These are phyloP conservation scores for Bungarus multicinctus DNA, from an alignment of 2,113 vertebrate genomes.

Conservation along the genomic window DNA sequence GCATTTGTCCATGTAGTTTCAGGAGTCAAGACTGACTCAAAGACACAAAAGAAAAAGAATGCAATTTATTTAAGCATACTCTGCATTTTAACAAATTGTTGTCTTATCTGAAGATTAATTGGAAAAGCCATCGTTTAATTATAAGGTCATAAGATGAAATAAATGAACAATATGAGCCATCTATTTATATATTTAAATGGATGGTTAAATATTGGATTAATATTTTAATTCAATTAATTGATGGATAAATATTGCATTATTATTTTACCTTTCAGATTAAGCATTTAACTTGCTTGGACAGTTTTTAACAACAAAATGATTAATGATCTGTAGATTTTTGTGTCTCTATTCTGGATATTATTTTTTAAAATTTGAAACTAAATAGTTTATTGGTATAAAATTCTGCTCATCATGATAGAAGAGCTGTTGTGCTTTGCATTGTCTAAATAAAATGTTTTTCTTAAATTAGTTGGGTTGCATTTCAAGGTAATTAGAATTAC, in stretches of 20 bases:
- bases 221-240: background rate
- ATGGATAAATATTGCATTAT: constrained; percentile 43
- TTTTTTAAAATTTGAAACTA: constrained; percentile 53
- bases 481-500: constrained; percentile 43
- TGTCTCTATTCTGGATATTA: constrained; percentile 31
- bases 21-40: background rate
- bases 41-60: background rate
- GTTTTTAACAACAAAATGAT: constrained; percentile 56
- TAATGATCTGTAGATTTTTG: constrained; percentile 48
- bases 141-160: constrained; percentile 61
- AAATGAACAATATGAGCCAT: constrained; percentile 53
- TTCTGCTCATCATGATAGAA: constrained; percentile 23
- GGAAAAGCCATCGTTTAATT: constrained; percentile 68
- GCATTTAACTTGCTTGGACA: constrained; percentile 62
- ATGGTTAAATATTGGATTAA: too few relatives aligned
- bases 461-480: constrained; percentile 29
- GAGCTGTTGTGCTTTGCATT: constrained; percentile 25
- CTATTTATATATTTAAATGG: constrained; percentile 68
- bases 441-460: constrained; percentile 36
- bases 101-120: constrained; percentile 62
- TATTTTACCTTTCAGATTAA: constrained; percentile 64
- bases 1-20: background rate
- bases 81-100: constrained; percentile 38
- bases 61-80: constrained; percentile 19
- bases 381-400: constrained; percentile 32